Evolutionary conservation across 2,113 vertebrate species (phyloP), one percentile per base, ranked within the genome.

Genomic region (Hydrolagus affinis): DNA sequence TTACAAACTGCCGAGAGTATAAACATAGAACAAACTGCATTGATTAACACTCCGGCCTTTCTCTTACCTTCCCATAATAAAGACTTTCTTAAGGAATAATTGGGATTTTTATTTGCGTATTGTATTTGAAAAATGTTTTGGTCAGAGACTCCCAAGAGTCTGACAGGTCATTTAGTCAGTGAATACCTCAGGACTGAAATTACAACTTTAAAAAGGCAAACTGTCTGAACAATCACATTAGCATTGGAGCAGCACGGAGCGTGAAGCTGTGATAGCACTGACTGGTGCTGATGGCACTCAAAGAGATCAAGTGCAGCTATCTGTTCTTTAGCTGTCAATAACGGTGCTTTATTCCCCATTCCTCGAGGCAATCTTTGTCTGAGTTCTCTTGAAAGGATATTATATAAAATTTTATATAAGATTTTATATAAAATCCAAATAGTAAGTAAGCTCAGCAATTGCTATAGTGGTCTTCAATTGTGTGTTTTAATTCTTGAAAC

Each of bases 191-290:
- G 25, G 73, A 75, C 32, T 56, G 6, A 83, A 68, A 83, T 66
- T 83, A 9, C 25, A 32, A 66, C 14, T 80, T n/a, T 66, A 62
- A 32, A 32, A 62, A 62, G 76, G 21, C 59, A 23, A 19, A 30
- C 15, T 66, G 78, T 66, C 28, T 66, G 62, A 83, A 66, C 32
- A 19, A 30, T 75, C 60, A 66, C 19, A 30, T 80, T 80, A 64
- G 62, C 10, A 32, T 8, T 30, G 17, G 25, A 11, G 78, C 64
- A 66, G 78, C 11, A 21, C 60, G 28, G 77, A 28, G 8, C 19
- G 32, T 14, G 23, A 80, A 28, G 17, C 25, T 83, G 78, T 66
- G 78, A 83, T 32, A 30, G 78, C 11, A 83, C 78, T 83, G 78
- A 64, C 77, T 83, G 78, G 78, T 23, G 23, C 62, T 32, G 62